Evolutionary conservation across 2,888 invertebrate species (phyloP).

Genomic region (Lasioglossum vierecki): DNA sequence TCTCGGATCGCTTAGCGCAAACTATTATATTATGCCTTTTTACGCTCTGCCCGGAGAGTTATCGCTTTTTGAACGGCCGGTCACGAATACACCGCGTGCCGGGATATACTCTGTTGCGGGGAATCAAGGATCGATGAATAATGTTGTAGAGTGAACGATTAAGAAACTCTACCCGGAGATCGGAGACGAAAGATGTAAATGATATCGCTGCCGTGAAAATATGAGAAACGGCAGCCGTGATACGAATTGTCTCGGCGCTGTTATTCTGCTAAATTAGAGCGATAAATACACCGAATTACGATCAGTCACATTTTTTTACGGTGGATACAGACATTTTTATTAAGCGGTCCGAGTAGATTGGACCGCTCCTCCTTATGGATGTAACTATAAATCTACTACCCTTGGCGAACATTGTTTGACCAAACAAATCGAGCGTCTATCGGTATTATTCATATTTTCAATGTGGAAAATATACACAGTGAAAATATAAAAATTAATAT

Average conservation of each 20-base stretch:
- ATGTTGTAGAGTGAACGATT: conserved; percentile 22
- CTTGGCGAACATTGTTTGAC: background rate
- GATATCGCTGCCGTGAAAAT: conserved; percentile 1
- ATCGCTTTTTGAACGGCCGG: conserved; percentile 32
- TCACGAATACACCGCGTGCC: conserved; percentile 5
- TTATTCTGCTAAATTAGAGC: background rate
- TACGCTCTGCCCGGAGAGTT: conserved; percentile 16
- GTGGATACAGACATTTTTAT: background rate
- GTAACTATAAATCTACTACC: background rate
- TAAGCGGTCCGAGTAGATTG: too few species aligned
- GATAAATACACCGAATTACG: background rate
- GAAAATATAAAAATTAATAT: background rate
- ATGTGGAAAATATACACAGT: background rate
- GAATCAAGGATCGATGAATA: conserved; percentile 22
- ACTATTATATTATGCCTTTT: conserved; percentile 57
- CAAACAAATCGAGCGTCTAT: background rate
- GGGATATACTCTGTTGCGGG: background rate
- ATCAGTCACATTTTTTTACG: background rate
- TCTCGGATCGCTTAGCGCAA: conserved; percentile 51
- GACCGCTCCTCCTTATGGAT: background rate
- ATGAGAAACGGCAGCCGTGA: background rate
- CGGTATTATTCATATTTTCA: background rate
- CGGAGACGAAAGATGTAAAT: background rate
- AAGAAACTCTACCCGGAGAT: background rate
- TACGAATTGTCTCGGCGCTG: background rate